Evolutionary conservation across 2,113 vertebrate genomes (phyloP), one percentile per base, ranked within the genome.

Genomic region (Campylorhamphus procurvoides): DNA sequence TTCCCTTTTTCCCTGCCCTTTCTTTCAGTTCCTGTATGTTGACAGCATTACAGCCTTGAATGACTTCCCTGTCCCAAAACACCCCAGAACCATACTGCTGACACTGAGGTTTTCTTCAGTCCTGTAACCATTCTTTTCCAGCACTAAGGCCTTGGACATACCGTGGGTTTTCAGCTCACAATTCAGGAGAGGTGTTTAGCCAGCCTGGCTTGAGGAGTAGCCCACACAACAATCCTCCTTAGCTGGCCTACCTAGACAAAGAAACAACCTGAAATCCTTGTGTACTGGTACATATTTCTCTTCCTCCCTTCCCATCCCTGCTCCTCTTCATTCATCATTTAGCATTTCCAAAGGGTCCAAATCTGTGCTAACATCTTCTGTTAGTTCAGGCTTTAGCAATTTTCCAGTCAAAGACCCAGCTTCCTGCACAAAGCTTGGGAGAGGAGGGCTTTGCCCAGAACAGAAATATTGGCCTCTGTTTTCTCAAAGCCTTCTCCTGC

Each of bases 81-180:
- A 64, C 24, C 44, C 25, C 18, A 37, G 28, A 80, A 40, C 14
- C n/a, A 8, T 53, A 37, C 29, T 55, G 17, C 13, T 80, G 17
- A 24, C 8, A 4, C 5, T 29, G 25, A 0, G 1, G 1, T 14
- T 66, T 89, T 58, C 29, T 72, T 67, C 35, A 63, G 0, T 37
- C 33, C 62, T 78, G 17, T 37, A 33, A 15, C 6, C 29, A 31
- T 28, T 23, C 18, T 84, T 67, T 82, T 81, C 29, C 39, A 84
- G 64, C 35, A 37, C n/a, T 69, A n/a, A 44, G 47, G 28, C 39
- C 19, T 84, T 81, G 72, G 27, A n/a, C 20, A 12, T 56, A 31
- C 49, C 17, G 0, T 63, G 14, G 10, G 12, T 46, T 91, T 92
- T 59, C 42, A 80, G 37, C n/a, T 86, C 56, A 50, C 29, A 39